phyloP scores from a whole-genome alignment of 2,888 invertebrate genomes.

The Acanthosoma haemorrhoidale region DNA sequence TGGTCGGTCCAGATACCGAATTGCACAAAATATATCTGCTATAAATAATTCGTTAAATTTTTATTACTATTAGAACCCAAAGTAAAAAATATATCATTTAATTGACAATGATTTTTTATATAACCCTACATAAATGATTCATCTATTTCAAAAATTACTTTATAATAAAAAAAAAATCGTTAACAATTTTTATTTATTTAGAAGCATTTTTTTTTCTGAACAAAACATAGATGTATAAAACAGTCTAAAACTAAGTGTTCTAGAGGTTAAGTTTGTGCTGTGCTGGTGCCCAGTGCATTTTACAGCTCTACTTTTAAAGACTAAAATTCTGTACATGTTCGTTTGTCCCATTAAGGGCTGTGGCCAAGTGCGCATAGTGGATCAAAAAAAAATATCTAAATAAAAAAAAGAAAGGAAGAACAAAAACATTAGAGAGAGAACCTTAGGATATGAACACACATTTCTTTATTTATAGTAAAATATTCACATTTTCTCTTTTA shows the following conservation, averaged over 20 bases:
- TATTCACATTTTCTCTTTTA: neutral
- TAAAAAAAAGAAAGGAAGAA: no score
- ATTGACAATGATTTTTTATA: neutral
- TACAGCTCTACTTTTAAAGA: slow-evolving; percentile 29
- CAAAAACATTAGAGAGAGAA: slow-evolving; percentile 9
- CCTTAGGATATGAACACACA: slow-evolving; percentile 28
- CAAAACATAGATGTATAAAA: slow-evolving; percentile 35
- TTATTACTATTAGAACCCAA: neutral
- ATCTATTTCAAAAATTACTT: neutral
- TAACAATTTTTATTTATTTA: slow-evolving; percentile 16
- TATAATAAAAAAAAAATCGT: neutral
- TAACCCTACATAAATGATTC: neutral
- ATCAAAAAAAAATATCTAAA: slow-evolving; percentile 16
- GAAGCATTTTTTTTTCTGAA: slow-evolving; percentile 21
- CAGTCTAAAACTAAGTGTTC: slow-evolving; percentile 33
- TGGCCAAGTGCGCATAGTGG: slow-evolving; percentile 18
- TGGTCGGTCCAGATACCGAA: slow-evolving; percentile 34
- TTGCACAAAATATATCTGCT: slow-evolving; percentile 34
- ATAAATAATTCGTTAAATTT: slow-evolving; percentile 28
- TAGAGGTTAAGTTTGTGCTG: slow-evolving; percentile 34
- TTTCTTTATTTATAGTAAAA: slow-evolving; percentile 9
- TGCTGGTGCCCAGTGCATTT: slow-evolving; percentile 34
- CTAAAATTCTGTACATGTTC: slow-evolving; percentile 35
- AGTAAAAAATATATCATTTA: neutral
- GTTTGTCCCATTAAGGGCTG: slow-evolving; percentile 17